Evolutionary conservation across 2,113 vertebrate species (phyloP).

Genomic region (Capra hircus): DNA sequence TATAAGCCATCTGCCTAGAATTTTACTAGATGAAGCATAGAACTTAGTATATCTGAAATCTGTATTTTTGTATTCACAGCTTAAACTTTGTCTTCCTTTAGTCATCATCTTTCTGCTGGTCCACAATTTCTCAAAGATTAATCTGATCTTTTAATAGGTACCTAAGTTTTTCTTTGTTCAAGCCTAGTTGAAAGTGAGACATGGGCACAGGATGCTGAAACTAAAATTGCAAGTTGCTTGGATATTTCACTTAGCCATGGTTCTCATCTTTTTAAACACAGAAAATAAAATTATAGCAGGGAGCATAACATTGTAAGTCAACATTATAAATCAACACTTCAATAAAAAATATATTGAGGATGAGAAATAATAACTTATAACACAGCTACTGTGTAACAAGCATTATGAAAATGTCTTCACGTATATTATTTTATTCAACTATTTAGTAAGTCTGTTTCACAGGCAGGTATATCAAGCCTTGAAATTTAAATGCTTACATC

Average conservation of each 20-base stretch:
- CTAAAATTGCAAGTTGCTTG: not conserved
- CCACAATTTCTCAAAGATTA: not conserved
- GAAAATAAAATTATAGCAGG: not conserved
- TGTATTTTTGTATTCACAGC: conserved; percentile 2
- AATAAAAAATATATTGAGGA: not conserved
- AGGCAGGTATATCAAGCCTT: not conserved
- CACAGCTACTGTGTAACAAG: not conserved
- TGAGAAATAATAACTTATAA: not conserved
- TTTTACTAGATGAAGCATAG: not conserved
- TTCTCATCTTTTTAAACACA: not conserved
- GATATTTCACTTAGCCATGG: not conserved
- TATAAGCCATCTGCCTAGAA: not conserved
- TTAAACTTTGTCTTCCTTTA: not conserved
- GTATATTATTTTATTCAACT: not conserved
- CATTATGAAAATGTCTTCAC: not conserved
- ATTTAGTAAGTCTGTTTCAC: not conserved
- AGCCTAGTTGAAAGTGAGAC: not conserved
- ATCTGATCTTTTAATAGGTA: not conserved
- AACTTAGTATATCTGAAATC: not conserved
- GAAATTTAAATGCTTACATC: not conserved
- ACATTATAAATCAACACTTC: not conserved
- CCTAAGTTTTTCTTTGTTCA: not conserved
- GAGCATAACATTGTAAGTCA: not conserved
- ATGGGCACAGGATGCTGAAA: not conserved
- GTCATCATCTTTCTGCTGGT: not conserved